phyloP scores from a whole-genome alignment of 2,888 invertebrate genomes.

The Hyalella azteca region DNA sequence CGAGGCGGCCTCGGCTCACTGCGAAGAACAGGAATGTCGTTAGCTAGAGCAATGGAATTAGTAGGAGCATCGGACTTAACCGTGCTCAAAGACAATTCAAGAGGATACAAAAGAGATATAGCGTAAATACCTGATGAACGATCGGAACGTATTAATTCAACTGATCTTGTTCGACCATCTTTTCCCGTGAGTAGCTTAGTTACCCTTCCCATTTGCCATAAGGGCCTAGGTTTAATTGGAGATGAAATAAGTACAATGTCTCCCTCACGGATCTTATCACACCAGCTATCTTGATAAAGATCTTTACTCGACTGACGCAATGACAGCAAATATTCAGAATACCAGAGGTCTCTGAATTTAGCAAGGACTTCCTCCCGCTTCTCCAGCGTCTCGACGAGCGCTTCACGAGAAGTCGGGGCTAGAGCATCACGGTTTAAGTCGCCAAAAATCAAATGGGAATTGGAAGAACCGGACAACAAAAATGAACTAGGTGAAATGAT shows the following conservation, averaged over 20 bases:
- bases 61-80: too few species aligned
- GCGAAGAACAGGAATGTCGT: too few species aligned
- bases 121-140: neutral
- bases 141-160: neutral
- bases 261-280: neutral
- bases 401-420: neutral
- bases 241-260: neutral
- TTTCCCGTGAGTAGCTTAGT: neutral
- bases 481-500: neutral
- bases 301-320: neutral
- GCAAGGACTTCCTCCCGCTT: neutral
- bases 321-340: neutral
- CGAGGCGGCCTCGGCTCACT: too few species aligned
- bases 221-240: neutral
- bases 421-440: neutral
- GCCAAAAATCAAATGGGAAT: neutral
- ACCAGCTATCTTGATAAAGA: neutral
- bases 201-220: neutral
- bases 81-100: too few species aligned
- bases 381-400: neutral
- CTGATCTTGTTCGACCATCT: neutral
- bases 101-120: neutral
- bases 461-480: neutral
- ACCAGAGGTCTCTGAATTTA: neutral
- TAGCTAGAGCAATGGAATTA: too few species aligned